Evolutionary conservation across 2,888 invertebrate species (phyloP).

Genomic region (Euproctis similis): DNA sequence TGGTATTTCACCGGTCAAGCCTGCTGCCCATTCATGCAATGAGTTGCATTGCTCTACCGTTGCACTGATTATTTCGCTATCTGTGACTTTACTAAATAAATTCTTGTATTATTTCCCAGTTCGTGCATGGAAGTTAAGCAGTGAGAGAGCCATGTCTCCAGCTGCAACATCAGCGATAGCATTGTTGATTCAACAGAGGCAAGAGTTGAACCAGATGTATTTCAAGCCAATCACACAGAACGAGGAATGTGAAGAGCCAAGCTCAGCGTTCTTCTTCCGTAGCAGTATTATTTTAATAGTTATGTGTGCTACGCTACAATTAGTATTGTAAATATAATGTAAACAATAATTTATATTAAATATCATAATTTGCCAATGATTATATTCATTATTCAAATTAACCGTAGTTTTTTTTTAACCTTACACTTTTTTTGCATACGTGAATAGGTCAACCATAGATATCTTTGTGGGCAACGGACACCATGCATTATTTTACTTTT

Average conservation of each 20-base stretch:
- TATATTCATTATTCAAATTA: too few relatives aligned
- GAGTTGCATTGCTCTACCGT: too few relatives aligned
- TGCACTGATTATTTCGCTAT: too few relatives aligned
- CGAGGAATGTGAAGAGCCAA: slow-evolving; percentile 49
- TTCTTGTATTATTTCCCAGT: slow-evolving; percentile 47
- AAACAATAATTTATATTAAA: slow-evolving; percentile 1
- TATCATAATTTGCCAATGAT: too few relatives aligned
- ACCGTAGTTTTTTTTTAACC: too few relatives aligned
- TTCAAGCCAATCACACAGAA: slow-evolving; percentile 41
- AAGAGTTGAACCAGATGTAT: slow-evolving; percentile 45
- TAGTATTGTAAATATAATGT: slow-evolving; percentile 22
- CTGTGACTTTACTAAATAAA: too few relatives aligned
- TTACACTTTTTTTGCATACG: too few relatives aligned
- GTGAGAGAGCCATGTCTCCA: slow-evolving; percentile 31
- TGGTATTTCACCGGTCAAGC: too few relatives aligned
- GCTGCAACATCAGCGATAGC: slow-evolving; percentile 29
- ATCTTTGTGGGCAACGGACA: too few relatives aligned
- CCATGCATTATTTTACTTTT: too few relatives aligned
- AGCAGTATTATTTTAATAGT: slow-evolving; percentile 53
- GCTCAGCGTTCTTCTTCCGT: slow-evolving; percentile 38
- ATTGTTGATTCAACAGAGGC: slow-evolving; percentile 24
- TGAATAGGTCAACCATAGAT: too few relatives aligned
- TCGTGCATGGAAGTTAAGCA: slow-evolving; percentile 56
- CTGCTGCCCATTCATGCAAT: too few relatives aligned
- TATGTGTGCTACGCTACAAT: slow-evolving; percentile 38